These are phyloP conservation scores for Tipula unca DNA, from an alignment of 2,888 invertebrate genomes.

Conservation along the genomic window DNA sequence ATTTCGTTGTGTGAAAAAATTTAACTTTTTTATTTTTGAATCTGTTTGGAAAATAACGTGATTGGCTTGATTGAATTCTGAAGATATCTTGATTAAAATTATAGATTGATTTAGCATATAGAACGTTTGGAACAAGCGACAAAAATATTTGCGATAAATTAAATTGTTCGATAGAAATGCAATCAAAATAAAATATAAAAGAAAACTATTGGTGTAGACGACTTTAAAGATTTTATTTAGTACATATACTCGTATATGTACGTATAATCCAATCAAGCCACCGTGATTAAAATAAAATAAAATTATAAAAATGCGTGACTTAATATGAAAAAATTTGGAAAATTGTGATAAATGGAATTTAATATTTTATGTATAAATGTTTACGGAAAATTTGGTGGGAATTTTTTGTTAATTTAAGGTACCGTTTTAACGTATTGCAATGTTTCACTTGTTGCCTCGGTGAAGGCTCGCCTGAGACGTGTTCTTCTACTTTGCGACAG, in stretches of 20 bases:
- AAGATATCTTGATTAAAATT: no score
- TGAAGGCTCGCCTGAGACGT: constrained; percentile 79
- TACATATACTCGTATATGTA: no score
- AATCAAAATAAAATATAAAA: no score
- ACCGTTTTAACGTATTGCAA: constrained; percentile 85
- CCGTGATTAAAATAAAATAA: not conserved
- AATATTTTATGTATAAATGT: not conserved
- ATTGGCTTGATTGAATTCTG: not conserved
- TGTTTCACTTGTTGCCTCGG: constrained; percentile 81
- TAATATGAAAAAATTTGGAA: not conserved
- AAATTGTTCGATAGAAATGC: no score
- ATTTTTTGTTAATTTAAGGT: constrained; percentile 30
- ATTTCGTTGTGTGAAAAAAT: not conserved
- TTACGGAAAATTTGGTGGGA: not conserved
- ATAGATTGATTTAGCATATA: no score
- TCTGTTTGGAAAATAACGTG: not conserved
- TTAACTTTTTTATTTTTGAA: not conserved
- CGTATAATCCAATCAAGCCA: not conserved
- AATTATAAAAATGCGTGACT: not conserved
- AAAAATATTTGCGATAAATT: no score
- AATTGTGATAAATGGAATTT: not conserved
- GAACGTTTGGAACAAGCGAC: no score
- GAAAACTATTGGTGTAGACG: no score
- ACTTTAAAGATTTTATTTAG: no score
- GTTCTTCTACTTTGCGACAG: constrained; percentile 81